A percentile compares a stretch with the other conserved stretches of the same genome.
Conservation (phyloP, 2,797 vertebrate genomes). For the Trichosurus vulpecula region DNA sequence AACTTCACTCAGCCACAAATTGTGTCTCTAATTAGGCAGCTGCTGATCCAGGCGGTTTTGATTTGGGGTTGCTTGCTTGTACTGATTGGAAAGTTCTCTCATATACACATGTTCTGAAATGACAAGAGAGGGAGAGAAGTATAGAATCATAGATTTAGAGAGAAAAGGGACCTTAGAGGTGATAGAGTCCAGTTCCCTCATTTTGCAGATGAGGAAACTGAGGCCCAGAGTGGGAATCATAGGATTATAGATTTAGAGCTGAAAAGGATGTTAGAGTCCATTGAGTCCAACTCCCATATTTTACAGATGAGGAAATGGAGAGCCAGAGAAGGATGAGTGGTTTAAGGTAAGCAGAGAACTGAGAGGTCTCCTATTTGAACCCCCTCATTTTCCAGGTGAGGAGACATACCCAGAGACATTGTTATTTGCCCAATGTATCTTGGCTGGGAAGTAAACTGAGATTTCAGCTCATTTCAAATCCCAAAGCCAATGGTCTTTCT, state of each 20-base stretch:
- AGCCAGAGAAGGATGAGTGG: not conserved
- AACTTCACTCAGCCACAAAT: not conserved
- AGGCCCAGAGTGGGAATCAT: not conserved
- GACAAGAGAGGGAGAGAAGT: not conserved
- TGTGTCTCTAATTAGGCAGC: constrained; percentile 49
- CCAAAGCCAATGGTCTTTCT: not conserved
- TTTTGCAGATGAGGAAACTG: not conserved
- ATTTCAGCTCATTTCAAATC: not conserved
- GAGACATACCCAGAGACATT: not conserved
- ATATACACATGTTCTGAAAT: not conserved
- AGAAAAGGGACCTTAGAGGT: not conserved
- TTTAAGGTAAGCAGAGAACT: not conserved
- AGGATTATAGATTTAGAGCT: not conserved
- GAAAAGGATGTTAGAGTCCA: not conserved
- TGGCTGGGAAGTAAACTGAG: not conserved
- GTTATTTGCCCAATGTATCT: not conserved
- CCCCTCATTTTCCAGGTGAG: not conserved
- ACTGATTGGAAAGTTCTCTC: constrained; percentile 5
- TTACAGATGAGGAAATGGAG: not conserved
- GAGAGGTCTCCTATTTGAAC: not conserved
- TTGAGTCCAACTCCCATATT: not conserved
- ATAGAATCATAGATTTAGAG: not conserved
- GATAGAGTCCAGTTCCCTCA: not conserved
- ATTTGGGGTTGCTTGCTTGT: constrained; percentile 4
- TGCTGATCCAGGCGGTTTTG: constrained; percentile 36